Base-by-base conservation (phyloP, 2,113 vertebrate genomes). In the Poecilia latipinna region DNA sequence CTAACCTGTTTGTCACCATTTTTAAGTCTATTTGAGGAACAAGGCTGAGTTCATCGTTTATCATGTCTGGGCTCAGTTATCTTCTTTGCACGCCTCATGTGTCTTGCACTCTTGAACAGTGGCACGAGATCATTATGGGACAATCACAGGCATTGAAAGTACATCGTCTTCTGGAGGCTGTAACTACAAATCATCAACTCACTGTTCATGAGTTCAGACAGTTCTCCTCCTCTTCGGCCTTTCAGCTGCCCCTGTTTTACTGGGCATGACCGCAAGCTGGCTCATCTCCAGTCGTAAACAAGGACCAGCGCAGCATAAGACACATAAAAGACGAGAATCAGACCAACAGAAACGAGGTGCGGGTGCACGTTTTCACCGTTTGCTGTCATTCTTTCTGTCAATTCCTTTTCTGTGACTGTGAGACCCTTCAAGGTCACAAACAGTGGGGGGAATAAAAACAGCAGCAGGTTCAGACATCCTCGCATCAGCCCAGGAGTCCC, bases 401-500 rank as follows among this genome's bases (percentile, higher is more conserved):
- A 8, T 0, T 57, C 51, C 61, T 33, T 29, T 57, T 78, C 11
- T 24, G 48, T 57, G 62, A 62, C 70, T 71, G 71, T 75, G 82
- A 88, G 63, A 70, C 42, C 12, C 15, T 44, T 17, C 15, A 51
- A 79, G 78, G 79, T 90, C 75, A 78, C 63, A 76, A 68, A 26
- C 77, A 83, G 74, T 35, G 57, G 77, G 44, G 80, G 80, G 65
- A 64, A 33, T 75, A 65, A 79, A 72, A 71, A 81, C 68, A 72
- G 80, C 78, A 82, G 80, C 89, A 89, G 88, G 75, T 89, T 90
- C 82, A 87, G 86, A 85, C 81, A 75, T 72, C 48, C 83, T 82
- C 51, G 71, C 80, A 88, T 61, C 86, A 75, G 75, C 77, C 70
- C 86, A 86, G 84, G 90, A 87, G 90, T 93, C 91, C 89, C 89